Evolutionary conservation across 2,113 vertebrate genomes (phyloP), one percentile per base, ranked within the genome.

Genomic region (Tenebrosternarchus preto): DNA sequence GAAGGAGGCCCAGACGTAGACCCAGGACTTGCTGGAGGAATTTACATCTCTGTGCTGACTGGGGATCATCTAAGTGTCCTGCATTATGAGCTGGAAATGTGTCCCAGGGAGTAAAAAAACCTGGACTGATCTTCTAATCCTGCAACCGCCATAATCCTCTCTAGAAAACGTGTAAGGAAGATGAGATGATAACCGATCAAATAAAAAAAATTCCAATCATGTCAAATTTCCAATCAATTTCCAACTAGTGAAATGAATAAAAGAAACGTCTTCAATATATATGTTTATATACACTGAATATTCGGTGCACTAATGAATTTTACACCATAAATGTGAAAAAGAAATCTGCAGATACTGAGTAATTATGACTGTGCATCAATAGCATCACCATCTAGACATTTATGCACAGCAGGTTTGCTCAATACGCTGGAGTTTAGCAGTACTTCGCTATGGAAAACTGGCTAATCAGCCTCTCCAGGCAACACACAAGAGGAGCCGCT

Each of bases 381-480:
- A 85, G 75, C 55, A 55, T 66, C 53, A 74, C 56, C 79, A 73
- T 77, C 36, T 29, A 43, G 56, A 67, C 55, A 84, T 81, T 78
- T 69, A 63, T 67, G 31, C 66, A 11, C 82, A 84, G 78, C 81
- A 79, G 76, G 56, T 74, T 79, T 77, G 46, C 33, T 80, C 73
- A 78, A 83, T 84, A 88, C 82, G 80, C 69, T 76, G 31, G 76
- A 60, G 78, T 81, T 70, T 75, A 78, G 64, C 27, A 75, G 79
- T 78, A 83, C 78, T 86, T 86, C 82, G 53, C 77, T 64, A 82
- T 67, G 43, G 80, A 85, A 84, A 80, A 73, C 66, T 77, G 72
- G 73, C 83, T 86, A 87, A 86, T 86, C 85, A 82, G 68, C 81
- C 78, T 81, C 83, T 84, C 86, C 80, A 85, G 81, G 83, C 81